Conservation (phyloP, 2,113 vertebrate species). For the Casuarius casuarius region DNA sequence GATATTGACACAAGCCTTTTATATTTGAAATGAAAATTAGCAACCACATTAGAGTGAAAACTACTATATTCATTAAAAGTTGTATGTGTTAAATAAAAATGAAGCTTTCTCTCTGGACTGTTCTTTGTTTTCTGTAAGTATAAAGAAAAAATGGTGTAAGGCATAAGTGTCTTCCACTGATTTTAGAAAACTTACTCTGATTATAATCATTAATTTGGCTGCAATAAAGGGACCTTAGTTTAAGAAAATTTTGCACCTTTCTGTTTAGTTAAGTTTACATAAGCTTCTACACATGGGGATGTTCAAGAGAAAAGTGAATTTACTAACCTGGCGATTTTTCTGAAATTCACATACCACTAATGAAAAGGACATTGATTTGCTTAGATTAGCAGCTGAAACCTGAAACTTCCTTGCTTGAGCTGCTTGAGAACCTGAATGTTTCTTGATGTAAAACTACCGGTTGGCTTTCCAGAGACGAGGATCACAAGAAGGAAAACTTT, state of each 20-base stretch:
- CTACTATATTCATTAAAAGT: neutral
- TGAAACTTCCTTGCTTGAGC: neutral
- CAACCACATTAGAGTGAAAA: neutral
- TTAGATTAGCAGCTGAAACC: slow-evolving; percentile 13
- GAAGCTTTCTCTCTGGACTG: neutral
- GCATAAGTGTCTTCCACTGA: neutral
- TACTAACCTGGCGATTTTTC: slow-evolving; percentile 10
- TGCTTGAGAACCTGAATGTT: neutral
- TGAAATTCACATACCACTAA: neutral
- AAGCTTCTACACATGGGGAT: neutral
- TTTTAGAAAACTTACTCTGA: neutral
- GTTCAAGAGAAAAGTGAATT: slow-evolving; percentile 13
- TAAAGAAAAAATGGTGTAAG: neutral
- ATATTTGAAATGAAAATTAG: neutral
- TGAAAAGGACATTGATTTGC: slow-evolving; percentile 47
- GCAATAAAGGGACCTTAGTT: neutral
- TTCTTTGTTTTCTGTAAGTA: neutral
- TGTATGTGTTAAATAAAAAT: neutral
- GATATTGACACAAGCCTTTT: neutral
- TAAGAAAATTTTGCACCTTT: neutral
- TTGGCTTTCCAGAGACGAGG: neutral
- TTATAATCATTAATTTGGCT: slow-evolving; percentile 14
- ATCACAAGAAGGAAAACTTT: neutral
- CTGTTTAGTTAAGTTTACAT: slow-evolving; percentile 32
- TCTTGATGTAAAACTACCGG: neutral